Evolutionary conservation across 2,113 vertebrate genomes (phyloP), one percentile per base, ranked within the genome.

Genomic region (Ceuthmochares aereus): DNA sequence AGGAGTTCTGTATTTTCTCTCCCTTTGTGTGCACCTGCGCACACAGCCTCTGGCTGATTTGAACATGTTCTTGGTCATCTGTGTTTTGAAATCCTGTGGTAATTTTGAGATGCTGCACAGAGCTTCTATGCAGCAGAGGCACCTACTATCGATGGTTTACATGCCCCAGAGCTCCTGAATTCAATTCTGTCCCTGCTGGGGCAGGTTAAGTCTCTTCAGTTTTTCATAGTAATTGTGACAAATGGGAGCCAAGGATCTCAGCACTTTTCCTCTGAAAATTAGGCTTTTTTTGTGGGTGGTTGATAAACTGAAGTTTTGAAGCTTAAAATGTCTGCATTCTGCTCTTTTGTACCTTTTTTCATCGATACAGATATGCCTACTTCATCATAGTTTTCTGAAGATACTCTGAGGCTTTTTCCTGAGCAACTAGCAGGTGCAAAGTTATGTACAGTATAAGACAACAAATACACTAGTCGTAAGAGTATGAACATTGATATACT

Each of bases 171-270:
- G 62, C 14, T 84, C 12, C 43, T 82, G 74, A 32, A 68, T 91
- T 93, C 62, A 82, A 17, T 87, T 87, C 37, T 40, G 7, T 68
- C 49, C 52, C 34, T 95, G 27, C 40, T 67, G 75, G 47, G 52
- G 47, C 43, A 79, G 25, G 27, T 82, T 93, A 87, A 95, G 23
- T 49, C 37, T 84, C 29, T 90, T 84, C 59, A 63, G 45, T 59
- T 91, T 95, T 94, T 79, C 66, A 8, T 18, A 13, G 51, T 87
- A 94, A 87, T 91, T 91, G 40, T 93, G 87, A 97, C 62, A 94
- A 97, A 91, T 85, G 30, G 54, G 54, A 90, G 81, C 66, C 43
- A 82, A 87, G 54, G 27, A 43, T n/a, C 49, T 91, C 30, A n/a
- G 67, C 49, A 79, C 52, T 74, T 83, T 95, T 83, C 1, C 0